phyloP scores from a whole-genome alignment of 92 coral and sea anemone species.

The Palythoa grandis region DNA sequence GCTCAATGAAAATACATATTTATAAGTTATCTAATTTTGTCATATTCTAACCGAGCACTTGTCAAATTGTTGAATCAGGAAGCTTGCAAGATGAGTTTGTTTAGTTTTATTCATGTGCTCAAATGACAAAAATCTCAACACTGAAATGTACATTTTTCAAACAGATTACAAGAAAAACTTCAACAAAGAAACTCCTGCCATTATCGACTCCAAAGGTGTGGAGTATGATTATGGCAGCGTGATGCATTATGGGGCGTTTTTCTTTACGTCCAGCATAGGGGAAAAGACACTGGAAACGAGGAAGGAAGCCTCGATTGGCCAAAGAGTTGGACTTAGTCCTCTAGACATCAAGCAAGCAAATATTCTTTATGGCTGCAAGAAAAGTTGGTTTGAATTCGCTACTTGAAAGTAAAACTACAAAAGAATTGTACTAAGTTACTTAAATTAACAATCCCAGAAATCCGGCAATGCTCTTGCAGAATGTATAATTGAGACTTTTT shows the following conservation, averaged over 20 bases:
- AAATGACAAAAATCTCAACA: neutral
- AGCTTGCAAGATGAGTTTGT: neutral
- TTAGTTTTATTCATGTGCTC: neutral
- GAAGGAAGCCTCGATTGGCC: slow-evolving; percentile 69
- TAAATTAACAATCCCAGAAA: neutral
- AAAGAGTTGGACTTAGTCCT: slow-evolving; percentile 76
- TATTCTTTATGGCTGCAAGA: slow-evolving; percentile 66
- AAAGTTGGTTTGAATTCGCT: slow-evolving; percentile 38
- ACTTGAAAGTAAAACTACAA: neutral
- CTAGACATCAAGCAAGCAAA: slow-evolving; percentile 76
- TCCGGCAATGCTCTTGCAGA: neutral
- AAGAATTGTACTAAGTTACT: neutral
- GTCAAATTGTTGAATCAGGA: too few species aligned
- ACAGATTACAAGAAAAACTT: slow-evolving; percentile 82
- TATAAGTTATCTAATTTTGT: too few species aligned
- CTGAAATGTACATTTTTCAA: neutral
- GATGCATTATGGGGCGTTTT: slow-evolving; percentile 90
- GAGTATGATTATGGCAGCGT: slow-evolving; percentile 87
- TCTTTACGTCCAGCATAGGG: slow-evolving; percentile 62
- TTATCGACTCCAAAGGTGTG: slow-evolving; percentile 75
- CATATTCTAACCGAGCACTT: neutral
- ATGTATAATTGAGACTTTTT: too few species aligned
- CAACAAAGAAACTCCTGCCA: slow-evolving; percentile 55
- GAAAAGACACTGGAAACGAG: slow-evolving; percentile 56
- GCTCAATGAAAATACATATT: too few species aligned